Evolutionary conservation across 37 sponge, comb jelly and placozoan genomes (phyloP).

Genomic region (Aplysina aerophoba): DNA sequence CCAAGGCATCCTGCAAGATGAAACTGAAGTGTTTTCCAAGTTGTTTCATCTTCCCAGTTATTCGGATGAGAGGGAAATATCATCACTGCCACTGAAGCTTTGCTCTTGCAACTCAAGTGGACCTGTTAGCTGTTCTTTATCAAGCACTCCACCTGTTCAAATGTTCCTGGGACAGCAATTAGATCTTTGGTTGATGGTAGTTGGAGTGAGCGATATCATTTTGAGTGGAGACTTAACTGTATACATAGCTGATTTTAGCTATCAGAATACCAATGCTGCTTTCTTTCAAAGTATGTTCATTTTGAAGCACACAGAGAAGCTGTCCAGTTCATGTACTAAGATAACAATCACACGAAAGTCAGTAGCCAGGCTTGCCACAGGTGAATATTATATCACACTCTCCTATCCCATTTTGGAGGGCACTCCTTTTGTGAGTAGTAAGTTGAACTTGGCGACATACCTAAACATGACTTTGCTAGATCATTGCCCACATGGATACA

Average conservation of each 20-base stretch:
- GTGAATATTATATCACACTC: too few species aligned
- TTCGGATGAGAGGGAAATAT: not conserved
- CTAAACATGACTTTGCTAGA: too few species aligned
- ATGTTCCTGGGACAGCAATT: constrained; percentile 4
- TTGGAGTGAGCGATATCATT: not conserved
- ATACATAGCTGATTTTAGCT: too few species aligned
- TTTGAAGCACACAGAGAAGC: too few species aligned
- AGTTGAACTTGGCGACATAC: too few species aligned
- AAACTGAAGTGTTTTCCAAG: not conserved
- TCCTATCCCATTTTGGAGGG: too few species aligned
- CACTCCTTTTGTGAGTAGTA: too few species aligned
- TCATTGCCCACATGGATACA: not conserved
- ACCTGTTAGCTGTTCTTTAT: not conserved
- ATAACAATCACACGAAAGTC: too few species aligned
- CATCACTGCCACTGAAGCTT: not conserved
- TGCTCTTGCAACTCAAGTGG: not conserved
- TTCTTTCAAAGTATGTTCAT: too few species aligned
- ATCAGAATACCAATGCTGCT: too few species aligned
- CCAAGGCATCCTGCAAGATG: not conserved
- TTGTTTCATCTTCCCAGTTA: not conserved
- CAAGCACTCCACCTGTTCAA: not conserved
- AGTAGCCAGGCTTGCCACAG: too few species aligned
- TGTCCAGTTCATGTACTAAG: too few species aligned
- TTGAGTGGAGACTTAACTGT: not conserved
- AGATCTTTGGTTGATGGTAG: not conserved